phyloP scores from a whole-genome alignment of 2,797 vertebrate genomes.

The Eulemur albifrons region DNA sequence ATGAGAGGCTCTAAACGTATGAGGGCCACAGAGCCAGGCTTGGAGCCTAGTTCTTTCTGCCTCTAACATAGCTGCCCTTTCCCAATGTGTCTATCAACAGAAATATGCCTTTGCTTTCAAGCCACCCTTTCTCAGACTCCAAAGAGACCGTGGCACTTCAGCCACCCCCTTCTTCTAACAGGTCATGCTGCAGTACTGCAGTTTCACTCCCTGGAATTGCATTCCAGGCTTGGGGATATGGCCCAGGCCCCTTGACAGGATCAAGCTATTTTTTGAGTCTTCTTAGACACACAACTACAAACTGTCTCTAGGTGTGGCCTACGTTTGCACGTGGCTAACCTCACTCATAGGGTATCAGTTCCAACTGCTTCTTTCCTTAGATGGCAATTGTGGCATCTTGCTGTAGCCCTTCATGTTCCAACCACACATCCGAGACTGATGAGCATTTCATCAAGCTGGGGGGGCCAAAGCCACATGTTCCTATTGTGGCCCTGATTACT shows the following conservation, averaged over 20 bases:
- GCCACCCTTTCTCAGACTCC: not conserved
- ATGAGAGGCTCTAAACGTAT: not conserved
- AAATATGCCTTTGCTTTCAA: not conserved
- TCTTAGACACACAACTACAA: conserved; percentile 31
- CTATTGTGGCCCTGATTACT: not conserved
- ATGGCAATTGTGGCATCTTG: not conserved
- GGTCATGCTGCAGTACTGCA: not conserved
- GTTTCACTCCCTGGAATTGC: not conserved
- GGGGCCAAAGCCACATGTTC: not conserved
- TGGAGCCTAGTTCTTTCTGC: not conserved
- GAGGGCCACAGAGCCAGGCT: not conserved
- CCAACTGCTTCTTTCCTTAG: conserved; percentile 24
- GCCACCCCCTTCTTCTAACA: not conserved
- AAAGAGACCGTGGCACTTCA: not conserved
- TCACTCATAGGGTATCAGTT: not conserved
- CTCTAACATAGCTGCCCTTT: not conserved
- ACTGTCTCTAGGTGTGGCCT: not conserved
- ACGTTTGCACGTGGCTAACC: not conserved
- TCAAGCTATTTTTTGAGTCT: not conserved
- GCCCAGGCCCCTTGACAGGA: too few species aligned
- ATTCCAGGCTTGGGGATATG: not conserved
- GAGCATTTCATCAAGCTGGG: not conserved
- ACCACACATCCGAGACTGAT: not conserved
- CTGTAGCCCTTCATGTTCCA: not conserved
- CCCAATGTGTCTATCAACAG: not conserved